Evolutionary conservation across 1,140 invertebrate genomes (phyloP).

Genomic region (Drosophila sechellia): DNA sequence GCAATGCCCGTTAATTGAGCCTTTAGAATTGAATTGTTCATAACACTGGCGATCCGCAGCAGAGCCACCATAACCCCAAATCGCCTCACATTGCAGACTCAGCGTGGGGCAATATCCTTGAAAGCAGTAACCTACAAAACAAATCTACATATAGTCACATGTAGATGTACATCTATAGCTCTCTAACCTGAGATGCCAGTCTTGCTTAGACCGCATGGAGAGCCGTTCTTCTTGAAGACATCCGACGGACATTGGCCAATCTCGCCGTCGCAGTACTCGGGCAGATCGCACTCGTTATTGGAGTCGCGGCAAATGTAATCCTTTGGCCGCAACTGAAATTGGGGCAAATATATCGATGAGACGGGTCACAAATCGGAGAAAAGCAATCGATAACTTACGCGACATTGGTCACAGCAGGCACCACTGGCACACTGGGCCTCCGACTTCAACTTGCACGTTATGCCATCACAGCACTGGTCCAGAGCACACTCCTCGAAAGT

Average conservation of each 20-base stretch:
- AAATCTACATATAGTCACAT: too few relatives aligned
- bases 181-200: slow-evolving; percentile 77
- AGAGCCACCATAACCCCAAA: slow-evolving; percentile 94
- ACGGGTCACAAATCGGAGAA: neutral
- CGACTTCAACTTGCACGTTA: slow-evolving; percentile 95
- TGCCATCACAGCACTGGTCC: slow-evolving; percentile 97
- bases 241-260: slow-evolving; percentile 94
- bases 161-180: too few relatives aligned
- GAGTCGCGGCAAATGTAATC: slow-evolving; percentile 93
- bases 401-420: slow-evolving; percentile 95
- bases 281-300: slow-evolving; percentile 96
- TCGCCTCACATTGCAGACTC: slow-evolving; percentile 93
- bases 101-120: slow-evolving; percentile 95
- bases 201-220: slow-evolving; percentile 88
- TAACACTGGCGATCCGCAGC: slow-evolving; percentile 94
- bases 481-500: slow-evolving; percentile 93
- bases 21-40: slow-evolving; percentile 97
- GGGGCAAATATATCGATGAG: neutral
- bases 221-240: slow-evolving; percentile 96
- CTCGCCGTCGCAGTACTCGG: slow-evolving; percentile 95
- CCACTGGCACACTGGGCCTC: slow-evolving; percentile 96
- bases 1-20: slow-evolving; percentile 96
- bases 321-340: slow-evolving; percentile 88
- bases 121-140: slow-evolving; percentile 92
- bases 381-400: slow-evolving; percentile 86